These are phyloP conservation scores for Miltochrista miniata DNA, from an alignment of 2,888 invertebrate genomes.

Conservation along the genomic window DNA sequence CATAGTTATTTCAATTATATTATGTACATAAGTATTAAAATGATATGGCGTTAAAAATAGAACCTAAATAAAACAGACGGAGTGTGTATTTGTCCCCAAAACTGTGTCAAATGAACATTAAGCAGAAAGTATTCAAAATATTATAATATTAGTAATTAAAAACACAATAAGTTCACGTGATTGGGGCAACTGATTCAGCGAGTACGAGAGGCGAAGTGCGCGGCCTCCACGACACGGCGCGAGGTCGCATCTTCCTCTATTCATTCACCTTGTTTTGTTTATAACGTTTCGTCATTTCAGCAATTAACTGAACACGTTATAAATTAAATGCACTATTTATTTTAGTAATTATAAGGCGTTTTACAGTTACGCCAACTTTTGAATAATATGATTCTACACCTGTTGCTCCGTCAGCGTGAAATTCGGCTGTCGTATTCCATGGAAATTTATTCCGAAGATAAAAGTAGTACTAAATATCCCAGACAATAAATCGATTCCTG, in stretches of 20 bases:
- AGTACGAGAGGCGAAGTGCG: conserved; percentile 19
- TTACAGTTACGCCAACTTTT: neutral
- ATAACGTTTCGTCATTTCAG: conserved; percentile 31
- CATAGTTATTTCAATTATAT: too few relatives aligned
- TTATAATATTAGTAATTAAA: conserved; percentile 44
- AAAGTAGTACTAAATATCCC: too few relatives aligned
- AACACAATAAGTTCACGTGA: conserved; percentile 49
- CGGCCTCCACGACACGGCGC: conserved; percentile 53
- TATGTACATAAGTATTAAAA: too few relatives aligned
- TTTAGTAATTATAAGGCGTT: neutral
- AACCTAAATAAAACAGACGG: too few relatives aligned
- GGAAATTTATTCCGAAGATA: too few relatives aligned
- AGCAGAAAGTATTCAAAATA: conserved; percentile 32
- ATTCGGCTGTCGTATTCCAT: too few relatives aligned
- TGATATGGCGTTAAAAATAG: too few relatives aligned
- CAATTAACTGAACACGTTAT: conserved; percentile 20
- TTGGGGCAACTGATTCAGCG: conserved; percentile 44
- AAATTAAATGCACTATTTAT: conserved; percentile 20
- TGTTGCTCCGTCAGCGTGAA: too few relatives aligned
- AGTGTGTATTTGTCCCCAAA: conserved; percentile 7
- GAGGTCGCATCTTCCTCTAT: conserved; percentile 69
- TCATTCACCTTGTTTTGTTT: conserved; percentile 53
- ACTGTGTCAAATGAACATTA: conserved; percentile 5
- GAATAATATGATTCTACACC: conserved; percentile 22
- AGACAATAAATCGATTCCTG: too few relatives aligned